Conservation (phyloP, 2,888 invertebrate species). For the Sarcophaga carnaria region DNA sequence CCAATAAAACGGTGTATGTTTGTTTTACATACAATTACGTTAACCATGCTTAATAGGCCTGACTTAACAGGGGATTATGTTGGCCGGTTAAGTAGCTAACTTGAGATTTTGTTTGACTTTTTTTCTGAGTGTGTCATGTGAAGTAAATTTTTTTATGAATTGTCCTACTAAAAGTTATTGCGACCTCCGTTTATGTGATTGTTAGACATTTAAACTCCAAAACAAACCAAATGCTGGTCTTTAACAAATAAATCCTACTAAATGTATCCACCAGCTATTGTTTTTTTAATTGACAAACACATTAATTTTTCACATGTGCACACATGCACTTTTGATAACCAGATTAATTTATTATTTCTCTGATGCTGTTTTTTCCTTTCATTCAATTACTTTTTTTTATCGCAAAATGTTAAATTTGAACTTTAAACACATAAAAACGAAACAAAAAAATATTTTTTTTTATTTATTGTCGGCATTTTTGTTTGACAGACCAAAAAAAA, state of each 20-base stretch:
- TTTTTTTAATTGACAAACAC: constrained; percentile 31
- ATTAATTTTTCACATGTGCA: constrained; percentile 22
- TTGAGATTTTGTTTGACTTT: too few species aligned
- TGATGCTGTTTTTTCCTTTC: background rate
- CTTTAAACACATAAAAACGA: background rate
- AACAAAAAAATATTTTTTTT: background rate
- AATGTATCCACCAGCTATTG: constrained; percentile 1
- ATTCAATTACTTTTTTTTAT: background rate
- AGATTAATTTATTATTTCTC: constrained; percentile 28
- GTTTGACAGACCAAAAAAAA: constrained; percentile 43
- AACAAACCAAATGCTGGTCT: too few species aligned
- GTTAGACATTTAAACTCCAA: too few species aligned
- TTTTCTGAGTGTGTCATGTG: too few species aligned
- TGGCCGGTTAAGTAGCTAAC: too few species aligned
- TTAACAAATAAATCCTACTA: background rate
- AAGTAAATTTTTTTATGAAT: too few species aligned
- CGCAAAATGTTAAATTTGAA: constrained; percentile 20
- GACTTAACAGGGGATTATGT: too few species aligned
- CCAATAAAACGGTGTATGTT: too few species aligned
- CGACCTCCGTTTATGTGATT: too few species aligned
- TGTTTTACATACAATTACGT: too few species aligned
- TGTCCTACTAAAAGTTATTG: too few species aligned
- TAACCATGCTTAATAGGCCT: too few species aligned
- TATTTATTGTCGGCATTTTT: constrained; percentile 42
- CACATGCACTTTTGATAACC: constrained; percentile 29